Conservation (phyloP, 2,888 invertebrate genomes). For the Teinopalpus imperialis region DNA sequence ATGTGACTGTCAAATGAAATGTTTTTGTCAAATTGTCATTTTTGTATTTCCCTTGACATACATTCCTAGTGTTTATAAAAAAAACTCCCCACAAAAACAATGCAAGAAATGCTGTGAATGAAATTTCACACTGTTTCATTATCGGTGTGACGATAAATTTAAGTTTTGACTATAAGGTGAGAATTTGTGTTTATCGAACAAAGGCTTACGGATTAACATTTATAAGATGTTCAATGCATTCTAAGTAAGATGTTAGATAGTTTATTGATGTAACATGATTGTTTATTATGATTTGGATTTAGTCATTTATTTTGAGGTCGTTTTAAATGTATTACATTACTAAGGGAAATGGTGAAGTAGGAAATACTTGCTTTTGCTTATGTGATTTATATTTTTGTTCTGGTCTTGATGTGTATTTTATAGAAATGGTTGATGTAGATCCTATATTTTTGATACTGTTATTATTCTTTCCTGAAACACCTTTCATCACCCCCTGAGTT, state of each 20-base stretch:
- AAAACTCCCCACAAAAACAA: constrained; percentile 10
- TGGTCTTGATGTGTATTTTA: no score
- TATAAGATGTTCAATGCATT: constrained; percentile 3
- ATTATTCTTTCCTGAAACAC: no score
- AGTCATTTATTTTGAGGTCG: constrained; percentile 2
- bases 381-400: no score
- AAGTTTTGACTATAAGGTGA: constrained; percentile 8
- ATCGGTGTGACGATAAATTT: not conserved
- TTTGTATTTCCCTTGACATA: constrained; percentile 16
- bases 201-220: not conserved
- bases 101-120: constrained; percentile 7
- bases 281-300: constrained; percentile 4
- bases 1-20: constrained; percentile 1
- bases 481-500: no score
- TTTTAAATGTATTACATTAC: not conserved
- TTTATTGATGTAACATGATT: constrained; percentile 6
- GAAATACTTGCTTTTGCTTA: no score
- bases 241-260: not conserved
- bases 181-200: constrained; percentile 1
- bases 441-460: no score
- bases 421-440: no score
- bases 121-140: constrained; percentile 3
- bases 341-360: no score
- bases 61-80: constrained; percentile 14
- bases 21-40: constrained; percentile 8